Percentiles rank a stretch among this genome's conserved stretches.
These are phyloP conservation scores for Probosciger aterrimus DNA, from an alignment of 2,113 vertebrate genomes.

Conservation along the genomic window DNA sequence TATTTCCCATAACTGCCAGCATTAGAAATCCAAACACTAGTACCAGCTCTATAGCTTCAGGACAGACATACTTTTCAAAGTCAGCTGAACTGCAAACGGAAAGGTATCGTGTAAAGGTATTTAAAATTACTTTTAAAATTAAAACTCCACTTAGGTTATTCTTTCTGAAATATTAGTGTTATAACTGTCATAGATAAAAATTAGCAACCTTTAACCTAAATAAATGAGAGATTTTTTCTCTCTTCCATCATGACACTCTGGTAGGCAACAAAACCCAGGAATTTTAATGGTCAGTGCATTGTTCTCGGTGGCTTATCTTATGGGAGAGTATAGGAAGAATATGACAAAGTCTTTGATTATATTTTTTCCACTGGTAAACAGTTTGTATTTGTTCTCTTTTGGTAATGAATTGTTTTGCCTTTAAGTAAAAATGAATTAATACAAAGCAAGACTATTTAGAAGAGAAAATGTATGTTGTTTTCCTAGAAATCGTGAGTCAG, in stretches of 20 bases:
- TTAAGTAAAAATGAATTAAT: not conserved
- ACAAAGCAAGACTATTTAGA: not conserved
- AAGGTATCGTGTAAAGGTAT: not conserved
- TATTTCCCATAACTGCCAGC: conserved; percentile 5
- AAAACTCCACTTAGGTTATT: not conserved
- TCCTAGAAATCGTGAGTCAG: not conserved
- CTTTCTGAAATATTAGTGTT: not conserved
- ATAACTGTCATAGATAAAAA: not conserved
- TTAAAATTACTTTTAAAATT: not conserved
- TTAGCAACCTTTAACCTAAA: not conserved
- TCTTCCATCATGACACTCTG: not conserved
- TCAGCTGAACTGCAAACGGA: not conserved
- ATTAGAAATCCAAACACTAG: conserved; percentile 12
- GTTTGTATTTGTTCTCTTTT: not conserved
- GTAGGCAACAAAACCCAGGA: not conserved
- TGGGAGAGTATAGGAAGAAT: not conserved
- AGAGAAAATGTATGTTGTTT: conserved; percentile 1
- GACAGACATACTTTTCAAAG: not conserved
- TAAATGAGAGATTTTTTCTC: not conserved
- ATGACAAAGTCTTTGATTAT: not conserved
- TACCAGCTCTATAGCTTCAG: not conserved
- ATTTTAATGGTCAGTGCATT: not conserved
- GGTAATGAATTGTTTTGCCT: not conserved
- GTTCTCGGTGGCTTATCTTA: not conserved
- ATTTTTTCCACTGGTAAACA: not conserved